Evolutionary conservation across 2,113 vertebrate species (phyloP).

Genomic region (Barbus barbus): DNA sequence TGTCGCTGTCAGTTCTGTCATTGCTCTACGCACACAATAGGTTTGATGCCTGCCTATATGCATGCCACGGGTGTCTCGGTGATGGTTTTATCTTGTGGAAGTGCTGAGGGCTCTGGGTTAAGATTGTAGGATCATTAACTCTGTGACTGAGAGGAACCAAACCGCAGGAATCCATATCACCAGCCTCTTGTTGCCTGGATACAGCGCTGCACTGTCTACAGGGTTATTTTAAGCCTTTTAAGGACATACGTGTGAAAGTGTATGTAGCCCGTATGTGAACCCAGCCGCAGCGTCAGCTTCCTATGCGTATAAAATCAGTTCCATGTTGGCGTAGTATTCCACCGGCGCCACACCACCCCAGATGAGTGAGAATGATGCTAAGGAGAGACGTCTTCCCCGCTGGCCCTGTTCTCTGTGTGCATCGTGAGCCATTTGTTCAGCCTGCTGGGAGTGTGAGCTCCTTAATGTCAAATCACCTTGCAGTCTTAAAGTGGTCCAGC

Average conservation of each 20-base stretch:
- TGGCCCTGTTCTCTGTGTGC: constrained; percentile 23
- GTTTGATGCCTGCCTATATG: constrained; percentile 59
- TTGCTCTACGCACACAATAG: not conserved
- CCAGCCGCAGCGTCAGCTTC: not conserved
- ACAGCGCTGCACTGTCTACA: constrained; percentile 61
- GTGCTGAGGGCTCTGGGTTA: constrained; percentile 42
- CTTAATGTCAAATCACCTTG: constrained; percentile 34
- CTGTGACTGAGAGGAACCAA: constrained; percentile 67
- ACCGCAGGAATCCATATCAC: constrained; percentile 66
- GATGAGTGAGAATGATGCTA: constrained; percentile 25
- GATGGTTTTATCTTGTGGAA: constrained; percentile 60
- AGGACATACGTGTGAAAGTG: constrained; percentile 52
- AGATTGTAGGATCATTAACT: constrained; percentile 63
- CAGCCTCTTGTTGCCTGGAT: constrained; percentile 74
- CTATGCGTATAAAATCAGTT: not conserved
- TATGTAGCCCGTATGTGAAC: constrained; percentile 42
- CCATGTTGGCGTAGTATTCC: not conserved
- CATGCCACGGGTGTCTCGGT: constrained; percentile 45
- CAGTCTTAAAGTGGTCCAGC: constrained; percentile 32
- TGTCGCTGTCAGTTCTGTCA: constrained; percentile 20
- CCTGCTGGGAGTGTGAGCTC: constrained; percentile 12
- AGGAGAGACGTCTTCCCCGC: constrained; percentile 9
- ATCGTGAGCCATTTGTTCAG: constrained; percentile 33
- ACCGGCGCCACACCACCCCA: not conserved
- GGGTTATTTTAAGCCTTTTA: constrained; percentile 73